Evolutionary conservation across 2,888 invertebrate genomes (phyloP).

Genomic region (Masnerella sp.): DNA sequence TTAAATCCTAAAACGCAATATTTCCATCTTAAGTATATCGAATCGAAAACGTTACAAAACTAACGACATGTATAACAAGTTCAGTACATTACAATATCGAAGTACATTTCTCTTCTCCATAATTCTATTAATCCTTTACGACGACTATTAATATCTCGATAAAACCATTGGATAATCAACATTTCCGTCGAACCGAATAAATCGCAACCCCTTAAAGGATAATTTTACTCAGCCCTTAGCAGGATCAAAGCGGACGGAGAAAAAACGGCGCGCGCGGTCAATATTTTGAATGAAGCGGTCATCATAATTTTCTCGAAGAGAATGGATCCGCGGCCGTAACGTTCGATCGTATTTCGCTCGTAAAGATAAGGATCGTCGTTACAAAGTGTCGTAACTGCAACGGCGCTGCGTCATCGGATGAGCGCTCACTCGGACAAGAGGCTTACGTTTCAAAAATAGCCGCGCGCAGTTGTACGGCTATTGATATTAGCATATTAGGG

Average conservation of each 20-base stretch:
- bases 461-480: conserved; percentile 28
- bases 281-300: conserved; percentile 42
- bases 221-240: not conserved
- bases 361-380: conserved; percentile 51
- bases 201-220: not conserved
- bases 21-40: too few species aligned
- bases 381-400: conserved; percentile 51
- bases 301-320: conserved; percentile 39
- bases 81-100: too few species aligned
- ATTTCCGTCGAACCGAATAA: not conserved
- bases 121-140: too few species aligned
- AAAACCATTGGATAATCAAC: too few species aligned
- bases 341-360: conserved; percentile 48
- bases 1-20: too few species aligned
- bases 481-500: conserved; percentile 52
- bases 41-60: too few species aligned
- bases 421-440: conserved; percentile 42
- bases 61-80: too few species aligned
- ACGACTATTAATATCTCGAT: too few species aligned
- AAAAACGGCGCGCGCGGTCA: conserved; percentile 21
- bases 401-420: conserved; percentile 47
- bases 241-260: conserved; percentile 14
- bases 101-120: too few species aligned
- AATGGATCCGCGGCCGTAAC: conserved; percentile 29
- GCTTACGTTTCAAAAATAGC: conserved; percentile 40